These are phyloP conservation scores for Schizopygopsis pylzovi DNA, from an alignment of 2,797 vertebrate genomes.

Conservation along the genomic window DNA sequence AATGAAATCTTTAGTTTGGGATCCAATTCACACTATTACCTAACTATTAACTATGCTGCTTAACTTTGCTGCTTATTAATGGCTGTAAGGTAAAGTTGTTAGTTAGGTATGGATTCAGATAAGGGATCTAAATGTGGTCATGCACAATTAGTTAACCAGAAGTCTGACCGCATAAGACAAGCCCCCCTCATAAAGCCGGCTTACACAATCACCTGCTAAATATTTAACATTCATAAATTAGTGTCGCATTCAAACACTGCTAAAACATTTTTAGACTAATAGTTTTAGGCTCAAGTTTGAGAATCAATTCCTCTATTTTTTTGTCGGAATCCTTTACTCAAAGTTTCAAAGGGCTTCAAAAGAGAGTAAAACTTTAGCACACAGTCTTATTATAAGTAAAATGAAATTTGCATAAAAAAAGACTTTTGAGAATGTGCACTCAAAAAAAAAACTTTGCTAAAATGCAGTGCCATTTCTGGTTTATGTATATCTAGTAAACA, in stretches of 20 bases:
- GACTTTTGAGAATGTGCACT: background rate
- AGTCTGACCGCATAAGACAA: slow-evolving; percentile 6
- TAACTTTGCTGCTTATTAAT: no score
- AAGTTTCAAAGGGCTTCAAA: slow-evolving; percentile 1
- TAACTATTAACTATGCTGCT: no score
- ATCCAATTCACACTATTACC: no score
- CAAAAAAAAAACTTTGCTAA: background rate
- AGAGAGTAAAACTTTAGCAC: slow-evolving; percentile 9
- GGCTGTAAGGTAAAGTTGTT: no score
- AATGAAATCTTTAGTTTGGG: no score
- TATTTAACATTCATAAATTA: slow-evolving; percentile 20
- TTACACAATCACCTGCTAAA: slow-evolving; percentile 8
- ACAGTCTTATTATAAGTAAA: background rate
- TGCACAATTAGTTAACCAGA: background rate
- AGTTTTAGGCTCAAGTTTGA: slow-evolving; percentile 9
- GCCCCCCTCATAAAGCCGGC: slow-evolving; percentile 1
- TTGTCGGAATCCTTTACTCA: slow-evolving; percentile 5
- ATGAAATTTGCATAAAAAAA: background rate
- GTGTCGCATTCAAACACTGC: background rate
- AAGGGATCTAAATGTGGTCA: no score
- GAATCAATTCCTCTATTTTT: slow-evolving; percentile 31
- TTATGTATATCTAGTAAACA: background rate
- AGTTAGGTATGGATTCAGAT: no score
- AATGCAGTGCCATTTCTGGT: background rate
- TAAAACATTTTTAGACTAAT: slow-evolving; percentile 11